A percentile compares a stretch with the other conserved stretches of the same genome.
These are phyloP conservation scores for Thelaira solivaga DNA, from an alignment of 2,888 invertebrate species.

Conservation along the genomic window DNA sequence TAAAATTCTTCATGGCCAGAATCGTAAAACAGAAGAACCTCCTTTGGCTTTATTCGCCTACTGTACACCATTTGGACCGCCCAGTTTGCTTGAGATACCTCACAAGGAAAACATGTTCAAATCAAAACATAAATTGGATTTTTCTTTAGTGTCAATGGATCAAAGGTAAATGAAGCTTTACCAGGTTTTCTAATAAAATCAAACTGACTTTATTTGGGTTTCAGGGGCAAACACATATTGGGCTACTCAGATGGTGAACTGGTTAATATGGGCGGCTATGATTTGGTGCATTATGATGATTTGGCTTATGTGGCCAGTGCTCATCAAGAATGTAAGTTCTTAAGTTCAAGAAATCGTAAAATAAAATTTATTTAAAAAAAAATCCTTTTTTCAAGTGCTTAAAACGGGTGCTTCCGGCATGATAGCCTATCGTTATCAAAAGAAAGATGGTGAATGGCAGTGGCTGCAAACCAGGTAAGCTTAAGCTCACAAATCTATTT, in stretches of 20 bases:
- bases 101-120: constrained; percentile 99
- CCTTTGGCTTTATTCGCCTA: constrained; percentile 97
- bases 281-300: constrained; percentile 98
- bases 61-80: constrained; percentile 99
- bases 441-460: constrained; percentile 95
- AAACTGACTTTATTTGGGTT: background rate
- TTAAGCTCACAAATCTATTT: background rate
- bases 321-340: constrained; percentile 96
- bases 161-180: constrained; percentile 81
- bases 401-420: constrained; percentile 99
- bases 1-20: constrained; percentile 97
- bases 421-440: constrained; percentile 98
- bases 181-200: background rate
- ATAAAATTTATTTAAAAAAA: background rate
- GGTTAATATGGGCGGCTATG: constrained; percentile 96
- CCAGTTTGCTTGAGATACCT: constrained; percentile 96
- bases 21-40: constrained; percentile 94
- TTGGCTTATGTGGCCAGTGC: constrained; percentile 98
- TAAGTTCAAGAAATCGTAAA: background rate
- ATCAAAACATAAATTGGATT: constrained; percentile 98
- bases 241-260: constrained; percentile 95
- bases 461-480: constrained; percentile 92
- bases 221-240: constrained; percentile 94
- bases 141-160: constrained; percentile 97
- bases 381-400: constrained; percentile 84